Base-by-base conservation (phyloP, 1,140 invertebrate species). In the Heliothis subflexa region DNA sequence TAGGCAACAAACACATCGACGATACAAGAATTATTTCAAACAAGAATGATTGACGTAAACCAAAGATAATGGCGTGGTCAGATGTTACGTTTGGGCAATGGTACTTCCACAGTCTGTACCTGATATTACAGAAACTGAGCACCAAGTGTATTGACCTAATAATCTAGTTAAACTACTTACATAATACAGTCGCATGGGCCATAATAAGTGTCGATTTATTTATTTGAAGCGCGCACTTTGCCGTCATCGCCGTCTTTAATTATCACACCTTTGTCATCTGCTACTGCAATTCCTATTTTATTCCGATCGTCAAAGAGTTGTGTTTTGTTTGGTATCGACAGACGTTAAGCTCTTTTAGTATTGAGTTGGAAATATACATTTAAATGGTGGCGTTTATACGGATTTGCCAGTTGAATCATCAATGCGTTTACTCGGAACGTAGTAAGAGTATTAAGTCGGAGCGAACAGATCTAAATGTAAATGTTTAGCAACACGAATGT, bases 121-220 rank as follows among this genome's bases (percentile, higher is more conserved):
- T 9, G 14, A 9, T 25, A 75, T 75, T 75, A 64, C 73, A 52
- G 7, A 33, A 50, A 75, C 59, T 25, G 21, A 52, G 25, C 70
- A 73, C 16, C 16, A 75, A 75, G 73, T 75, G 47, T 75, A 64
- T 89, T 88, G 90, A 89, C 90, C 88, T 74, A 92, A 83, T 91
- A 89, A 90, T 88, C 89, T 85, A 92, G 84, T 88, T 90, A 79
- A 64, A 79, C 66, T 45, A 47, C 84, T 92, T 92, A 91, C 90
- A 88, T 91, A 91, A 92, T 77, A 83, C 12, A 40, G 55, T 73
- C 82, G 82, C 81, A 73, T 78, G 28, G 28, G 70, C 89, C 90
- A 91, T 90, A 89, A 71, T 73, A 89, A 91, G 72, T 82, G 77
- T 78, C 78, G 77, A 83, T 85, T 81, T 86, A 84, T 84, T 80